Conservation (phyloP, 2,113 vertebrate species). For the Telmatochromis brachygnathus region DNA sequence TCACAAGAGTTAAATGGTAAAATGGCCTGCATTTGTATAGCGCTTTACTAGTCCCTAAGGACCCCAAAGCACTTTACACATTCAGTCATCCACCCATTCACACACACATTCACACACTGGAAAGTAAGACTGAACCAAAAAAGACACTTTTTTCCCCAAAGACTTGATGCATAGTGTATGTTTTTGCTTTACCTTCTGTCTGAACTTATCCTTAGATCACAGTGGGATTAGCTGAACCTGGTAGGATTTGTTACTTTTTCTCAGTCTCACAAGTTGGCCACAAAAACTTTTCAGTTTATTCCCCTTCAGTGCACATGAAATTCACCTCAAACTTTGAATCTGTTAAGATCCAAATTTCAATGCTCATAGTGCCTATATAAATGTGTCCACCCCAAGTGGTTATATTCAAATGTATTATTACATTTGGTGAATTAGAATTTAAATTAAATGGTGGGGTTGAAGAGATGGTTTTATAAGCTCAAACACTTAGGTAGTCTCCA, state of each 20-base stretch:
- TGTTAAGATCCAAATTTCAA: background rate
- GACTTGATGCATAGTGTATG: background rate
- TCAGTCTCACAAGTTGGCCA: background rate
- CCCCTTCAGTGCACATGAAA: background rate
- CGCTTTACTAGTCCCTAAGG: background rate
- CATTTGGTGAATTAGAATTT: conserved; percentile 1
- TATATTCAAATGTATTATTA: background rate
- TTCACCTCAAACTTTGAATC: background rate
- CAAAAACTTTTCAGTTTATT: background rate
- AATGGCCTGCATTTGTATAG: background rate
- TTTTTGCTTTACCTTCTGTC: background rate
- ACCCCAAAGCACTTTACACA: background rate
- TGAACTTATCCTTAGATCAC: background rate
- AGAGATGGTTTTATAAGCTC: background rate
- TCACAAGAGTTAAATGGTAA: background rate
- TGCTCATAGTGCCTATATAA: background rate
- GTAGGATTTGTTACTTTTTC: background rate
- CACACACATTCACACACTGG: background rate
- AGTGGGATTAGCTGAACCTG: background rate
- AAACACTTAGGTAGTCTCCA: background rate
- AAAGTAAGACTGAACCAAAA: background rate
- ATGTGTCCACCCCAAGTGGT: background rate
- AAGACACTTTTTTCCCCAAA: background rate
- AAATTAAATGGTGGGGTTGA: background rate
- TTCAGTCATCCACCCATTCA: background rate